Percentiles rank a stretch among this genome's conserved stretches.
Conservation (phyloP, 2,888 invertebrate genomes). For the Drosophila neotestacea region DNA sequence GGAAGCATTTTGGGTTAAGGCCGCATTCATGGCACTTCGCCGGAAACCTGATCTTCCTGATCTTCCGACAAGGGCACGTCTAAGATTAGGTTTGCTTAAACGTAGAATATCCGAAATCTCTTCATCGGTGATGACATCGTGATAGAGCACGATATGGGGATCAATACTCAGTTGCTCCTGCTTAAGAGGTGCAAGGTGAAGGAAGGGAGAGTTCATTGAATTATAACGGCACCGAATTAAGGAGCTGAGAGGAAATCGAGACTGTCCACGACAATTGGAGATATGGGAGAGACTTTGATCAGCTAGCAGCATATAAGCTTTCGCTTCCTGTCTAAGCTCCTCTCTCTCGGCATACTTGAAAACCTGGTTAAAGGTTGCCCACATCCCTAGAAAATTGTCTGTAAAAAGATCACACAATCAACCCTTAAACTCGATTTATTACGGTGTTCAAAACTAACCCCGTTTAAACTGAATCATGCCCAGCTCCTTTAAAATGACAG, state of each 20-base stretch:
- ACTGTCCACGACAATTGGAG: slow-evolving; percentile 31
- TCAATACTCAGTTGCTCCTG: slow-evolving; percentile 47
- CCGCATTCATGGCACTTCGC: slow-evolving; percentile 2
- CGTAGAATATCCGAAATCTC: slow-evolving; percentile 32
- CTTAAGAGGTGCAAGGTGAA: slow-evolving; percentile 49
- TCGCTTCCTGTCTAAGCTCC: background rate
- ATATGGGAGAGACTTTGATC: slow-evolving; percentile 8
- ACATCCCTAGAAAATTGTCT: slow-evolving; percentile 21
- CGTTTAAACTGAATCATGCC: background rate
- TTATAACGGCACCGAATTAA: slow-evolving; percentile 35
- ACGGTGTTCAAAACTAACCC: slow-evolving; percentile 6
- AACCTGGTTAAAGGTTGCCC: background rate
- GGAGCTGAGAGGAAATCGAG: slow-evolving; percentile 1
- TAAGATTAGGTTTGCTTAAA: background rate
- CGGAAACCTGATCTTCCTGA: rapidly evolving
- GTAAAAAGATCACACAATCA: background rate
- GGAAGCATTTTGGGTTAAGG: background rate
- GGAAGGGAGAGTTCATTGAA: slow-evolving; percentile 16
- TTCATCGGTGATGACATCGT: slow-evolving; percentile 31
- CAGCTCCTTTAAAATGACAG: slow-evolving; percentile 28
- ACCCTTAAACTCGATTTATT: background rate
- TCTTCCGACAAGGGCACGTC: background rate
- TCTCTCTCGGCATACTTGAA: background rate
- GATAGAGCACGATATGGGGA: slow-evolving; percentile 41
- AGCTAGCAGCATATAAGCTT: background rate